These are phyloP conservation scores for Pogonomyrmex californicus DNA, from an alignment of 1,140 invertebrate species.

Conservation along the genomic window DNA sequence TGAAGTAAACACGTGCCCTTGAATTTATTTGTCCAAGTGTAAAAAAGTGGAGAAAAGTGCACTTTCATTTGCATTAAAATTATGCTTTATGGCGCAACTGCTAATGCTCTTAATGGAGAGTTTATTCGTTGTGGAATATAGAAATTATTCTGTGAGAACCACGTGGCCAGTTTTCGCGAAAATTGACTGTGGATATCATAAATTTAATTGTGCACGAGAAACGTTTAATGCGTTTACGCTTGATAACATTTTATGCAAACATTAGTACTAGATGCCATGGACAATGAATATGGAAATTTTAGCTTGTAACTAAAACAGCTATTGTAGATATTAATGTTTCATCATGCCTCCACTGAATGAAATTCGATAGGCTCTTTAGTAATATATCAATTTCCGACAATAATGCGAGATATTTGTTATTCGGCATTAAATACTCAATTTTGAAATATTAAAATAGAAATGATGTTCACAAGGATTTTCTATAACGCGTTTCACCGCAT, in stretches of 20 bases:
- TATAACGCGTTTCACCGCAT: not conserved
- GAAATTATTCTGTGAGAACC: conserved; percentile 16
- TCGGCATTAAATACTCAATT: not conserved
- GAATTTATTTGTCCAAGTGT: not conserved
- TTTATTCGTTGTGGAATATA: not conserved
- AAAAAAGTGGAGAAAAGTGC: not conserved
- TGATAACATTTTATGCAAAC: conserved; percentile 63
- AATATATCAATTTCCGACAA: conserved; percentile 4
- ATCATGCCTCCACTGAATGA: not conserved
- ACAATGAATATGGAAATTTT: conserved; percentile 59
- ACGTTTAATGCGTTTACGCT: conserved; percentile 18
- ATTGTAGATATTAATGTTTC: conserved; percentile 26
- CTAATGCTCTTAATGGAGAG: conserved; percentile 36
- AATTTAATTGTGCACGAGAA: conserved; percentile 35
- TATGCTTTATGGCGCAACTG: conserved; percentile 14
- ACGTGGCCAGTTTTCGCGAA: conserved; percentile 7
- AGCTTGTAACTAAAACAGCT: conserved; percentile 1
- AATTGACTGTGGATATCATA: conserved; percentile 44
- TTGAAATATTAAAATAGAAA: not conserved
- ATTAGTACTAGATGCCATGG: conserved; percentile 41
- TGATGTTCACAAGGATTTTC: not conserved
- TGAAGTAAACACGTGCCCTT: not conserved
- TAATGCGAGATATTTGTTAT: conserved; percentile 18
- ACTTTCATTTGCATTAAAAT: not conserved
- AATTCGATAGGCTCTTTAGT: conserved; percentile 21